Base-by-base conservation (phyloP, 2,888 invertebrate species). In the Phaonia tiefii region DNA sequence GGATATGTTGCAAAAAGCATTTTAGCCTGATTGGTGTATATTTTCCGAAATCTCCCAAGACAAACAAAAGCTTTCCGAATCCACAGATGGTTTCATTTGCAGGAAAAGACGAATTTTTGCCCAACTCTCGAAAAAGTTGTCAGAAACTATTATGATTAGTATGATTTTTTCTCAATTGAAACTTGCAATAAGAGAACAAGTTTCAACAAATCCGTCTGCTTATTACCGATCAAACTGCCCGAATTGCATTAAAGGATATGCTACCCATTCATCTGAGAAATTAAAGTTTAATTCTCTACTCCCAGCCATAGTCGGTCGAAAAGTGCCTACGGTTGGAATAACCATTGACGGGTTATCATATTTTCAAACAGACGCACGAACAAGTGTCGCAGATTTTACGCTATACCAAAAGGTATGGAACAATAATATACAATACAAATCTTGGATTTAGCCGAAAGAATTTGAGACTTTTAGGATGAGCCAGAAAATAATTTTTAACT, bases 401-500 rank as follows among this genome's bases (percentile, higher is more conserved):
- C 25, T 65, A 0, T 72, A 60, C n/a, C n/a, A 56, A n/a, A 26
- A 26, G 7, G 4, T 26, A 8, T n/a, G n/a, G 2, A 11, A 56
- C n/a, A 56, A 25, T n/a, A 15, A n/a, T 13, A n/a, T 26, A n/a
- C n/a, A 20, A 10, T 51, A 20, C 22, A 1, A 39, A 17, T 77
- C 1, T 42, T 72, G 25, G 77, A 72, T 44, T 17, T 77, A n/a
- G 66, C 76, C 2, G 1, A 74, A 85, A n/a, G n/a, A n/a, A n/a
- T n/a, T n/a, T n/a, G n/a, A n/a, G n/a, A n/a, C n/a, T n/a, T n/a
- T n/a, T n/a, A n/a, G 10, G 85, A 86, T 7, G 74, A 84, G 11
- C 72, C 71, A 11, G 42, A 54, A 25, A 66, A 42, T 2, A 26
- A 70, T 25, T 70, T 70, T 17, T 54, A 70, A 37, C 63, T 65